A percentile compares a stretch with the other conserved stretches of the same genome.
Evolutionary conservation across 2,797 vertebrate species (phyloP).

Genomic region (Cygnus olor): DNA sequence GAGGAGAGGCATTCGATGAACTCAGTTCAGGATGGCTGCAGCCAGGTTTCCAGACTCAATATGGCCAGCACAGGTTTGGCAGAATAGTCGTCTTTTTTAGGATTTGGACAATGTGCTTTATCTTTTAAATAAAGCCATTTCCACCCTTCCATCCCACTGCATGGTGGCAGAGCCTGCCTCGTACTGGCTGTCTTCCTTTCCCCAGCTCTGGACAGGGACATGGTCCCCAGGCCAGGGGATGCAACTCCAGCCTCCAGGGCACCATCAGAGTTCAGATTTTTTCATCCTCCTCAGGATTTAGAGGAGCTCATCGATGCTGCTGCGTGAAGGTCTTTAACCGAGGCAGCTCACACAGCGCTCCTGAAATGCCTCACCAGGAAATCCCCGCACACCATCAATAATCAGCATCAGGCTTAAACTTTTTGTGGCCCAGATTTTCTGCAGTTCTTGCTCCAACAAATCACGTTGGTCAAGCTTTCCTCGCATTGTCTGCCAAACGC

Average conservation of each 20-base stretch:
- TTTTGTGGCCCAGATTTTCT: conserved; percentile 19
- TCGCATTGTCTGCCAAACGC: background rate
- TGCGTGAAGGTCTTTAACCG: background rate
- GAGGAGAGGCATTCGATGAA: background rate
- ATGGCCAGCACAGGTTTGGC: background rate
- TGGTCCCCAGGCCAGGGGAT: background rate
- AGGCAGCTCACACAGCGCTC: background rate
- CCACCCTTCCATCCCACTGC: background rate
- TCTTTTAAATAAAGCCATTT: background rate
- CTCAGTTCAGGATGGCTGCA: background rate
- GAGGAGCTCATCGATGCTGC: background rate
- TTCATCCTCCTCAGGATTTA: background rate
- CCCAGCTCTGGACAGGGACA: rapidly evolving
- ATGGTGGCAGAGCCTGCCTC: background rate
- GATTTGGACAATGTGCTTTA: background rate
- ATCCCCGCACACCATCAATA: conserved; percentile 46
- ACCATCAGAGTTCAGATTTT: background rate
- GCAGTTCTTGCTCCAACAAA: conserved; percentile 46
- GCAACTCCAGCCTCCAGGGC: background rate
- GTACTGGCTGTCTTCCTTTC: background rate
- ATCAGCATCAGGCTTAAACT: background rate
- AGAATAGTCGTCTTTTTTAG: background rate
- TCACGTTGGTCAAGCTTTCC: conserved; percentile 35
- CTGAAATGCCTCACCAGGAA: background rate
- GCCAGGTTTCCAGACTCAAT: background rate